Conservation (phyloP, 2,888 invertebrate species). For the Agonopterix heracliana region DNA sequence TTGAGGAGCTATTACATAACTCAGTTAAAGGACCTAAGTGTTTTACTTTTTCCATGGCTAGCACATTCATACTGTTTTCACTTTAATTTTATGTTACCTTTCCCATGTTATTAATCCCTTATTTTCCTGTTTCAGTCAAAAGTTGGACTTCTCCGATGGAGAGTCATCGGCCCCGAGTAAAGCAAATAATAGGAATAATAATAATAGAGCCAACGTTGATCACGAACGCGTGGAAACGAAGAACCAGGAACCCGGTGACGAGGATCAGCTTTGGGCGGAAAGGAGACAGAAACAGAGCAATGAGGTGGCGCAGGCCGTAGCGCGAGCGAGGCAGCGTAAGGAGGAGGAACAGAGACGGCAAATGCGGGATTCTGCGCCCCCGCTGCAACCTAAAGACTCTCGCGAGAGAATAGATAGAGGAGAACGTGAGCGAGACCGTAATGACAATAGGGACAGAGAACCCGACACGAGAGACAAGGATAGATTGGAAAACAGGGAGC, state of each 20-base stretch:
- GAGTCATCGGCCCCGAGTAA: conserved; percentile 74
- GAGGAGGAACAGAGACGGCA: conserved; percentile 91
- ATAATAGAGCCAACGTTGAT: conserved; percentile 46
- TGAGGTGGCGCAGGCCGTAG: conserved; percentile 86
- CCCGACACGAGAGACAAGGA: conserved; percentile 53
- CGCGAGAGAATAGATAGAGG: conserved; percentile 36
- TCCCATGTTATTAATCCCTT: neutral
- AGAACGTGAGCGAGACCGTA: conserved; percentile 28
- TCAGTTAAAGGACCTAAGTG: too few species aligned
- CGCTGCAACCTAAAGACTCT: conserved; percentile 35
- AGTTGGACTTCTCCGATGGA: conserved; percentile 95
- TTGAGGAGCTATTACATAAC: too few species aligned
- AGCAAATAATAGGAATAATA: conserved; percentile 19
- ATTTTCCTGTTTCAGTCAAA: conserved; percentile 79
- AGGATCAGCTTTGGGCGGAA: conserved; percentile 80
- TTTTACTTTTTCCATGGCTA: too few species aligned
- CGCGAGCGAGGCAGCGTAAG: conserved; percentile 88
- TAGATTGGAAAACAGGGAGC: conserved; percentile 19
- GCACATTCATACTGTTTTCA: too few species aligned
- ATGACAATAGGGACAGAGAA: conserved; percentile 41
- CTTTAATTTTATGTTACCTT: neutral
- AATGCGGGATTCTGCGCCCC: conserved; percentile 53
- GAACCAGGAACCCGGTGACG: conserved; percentile 55
- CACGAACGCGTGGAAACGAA: conserved; percentile 56
- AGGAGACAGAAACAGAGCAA: conserved; percentile 81